Evolutionary conservation across 1,140 invertebrate genomes (phyloP).

Genomic region (Eubasilissa regina): DNA sequence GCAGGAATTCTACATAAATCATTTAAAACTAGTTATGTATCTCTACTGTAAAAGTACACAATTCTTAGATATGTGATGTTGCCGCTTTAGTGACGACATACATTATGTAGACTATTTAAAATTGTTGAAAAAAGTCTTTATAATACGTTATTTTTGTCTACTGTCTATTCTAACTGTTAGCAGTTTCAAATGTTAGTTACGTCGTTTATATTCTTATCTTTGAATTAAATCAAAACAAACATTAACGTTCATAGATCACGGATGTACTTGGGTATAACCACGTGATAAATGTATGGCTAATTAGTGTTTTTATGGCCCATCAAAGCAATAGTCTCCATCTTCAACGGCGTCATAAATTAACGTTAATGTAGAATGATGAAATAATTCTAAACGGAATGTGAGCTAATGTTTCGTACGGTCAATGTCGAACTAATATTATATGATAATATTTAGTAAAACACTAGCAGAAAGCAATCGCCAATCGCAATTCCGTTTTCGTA

Average conservation of each 20-base stretch:
- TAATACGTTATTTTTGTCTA: no score
- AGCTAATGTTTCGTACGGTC: not conserved
- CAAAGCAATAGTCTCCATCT: not conserved
- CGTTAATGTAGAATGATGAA: slow-evolving; percentile 8
- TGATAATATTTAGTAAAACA: not conserved
- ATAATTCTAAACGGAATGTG: not conserved
- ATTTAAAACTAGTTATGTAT: no score
- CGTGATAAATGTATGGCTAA: slow-evolving; percentile 21
- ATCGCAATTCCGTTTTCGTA: no score
- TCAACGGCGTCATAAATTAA: slow-evolving; percentile 23
- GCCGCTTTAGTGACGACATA: no score
- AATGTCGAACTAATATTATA: slow-evolving; percentile 11
- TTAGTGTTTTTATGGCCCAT: slow-evolving; percentile 33
- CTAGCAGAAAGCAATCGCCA: no score
- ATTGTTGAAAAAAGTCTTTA: no score
- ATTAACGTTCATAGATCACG: slow-evolving; percentile 15
- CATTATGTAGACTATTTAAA: no score
- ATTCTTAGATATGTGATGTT: no score
- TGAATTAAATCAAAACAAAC: slow-evolving; percentile 19
- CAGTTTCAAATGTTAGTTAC: no score
- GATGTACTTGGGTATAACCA: slow-evolving; percentile 10
- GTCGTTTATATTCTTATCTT: not conserved
- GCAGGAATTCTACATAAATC: no score
- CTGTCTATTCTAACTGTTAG: no score
- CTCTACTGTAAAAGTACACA: no score